Evolutionary conservation across 1,140 invertebrate genomes (phyloP).

Genomic region (Batillaria attramentaria): DNA sequence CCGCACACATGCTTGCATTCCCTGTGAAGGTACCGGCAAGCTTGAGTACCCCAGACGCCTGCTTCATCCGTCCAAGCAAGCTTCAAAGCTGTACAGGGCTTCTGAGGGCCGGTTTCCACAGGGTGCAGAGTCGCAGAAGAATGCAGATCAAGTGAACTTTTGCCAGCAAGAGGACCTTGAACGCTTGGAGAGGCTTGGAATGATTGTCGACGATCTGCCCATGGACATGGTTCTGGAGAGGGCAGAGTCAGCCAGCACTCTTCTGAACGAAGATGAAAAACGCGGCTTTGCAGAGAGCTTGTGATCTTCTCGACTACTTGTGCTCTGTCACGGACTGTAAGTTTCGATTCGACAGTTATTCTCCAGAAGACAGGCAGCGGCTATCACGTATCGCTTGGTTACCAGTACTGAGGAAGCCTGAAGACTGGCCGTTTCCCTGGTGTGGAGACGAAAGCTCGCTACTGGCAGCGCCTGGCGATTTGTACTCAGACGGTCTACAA

Average conservation of each 20-base stretch:
- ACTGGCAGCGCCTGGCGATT: not conserved
- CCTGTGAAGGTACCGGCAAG: not conserved
- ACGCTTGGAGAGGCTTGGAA: slow-evolving; percentile 31
- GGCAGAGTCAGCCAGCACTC: slow-evolving; percentile 2
- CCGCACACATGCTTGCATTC: not conserved
- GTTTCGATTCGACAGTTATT: not conserved
- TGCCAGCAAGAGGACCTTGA: not conserved
- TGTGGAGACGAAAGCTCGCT: not conserved
- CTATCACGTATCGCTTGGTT: slow-evolving; percentile 36
- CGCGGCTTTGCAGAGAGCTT: slow-evolving; percentile 17
- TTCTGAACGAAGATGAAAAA: not conserved
- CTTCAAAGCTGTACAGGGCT: not conserved
- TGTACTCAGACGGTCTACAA: not conserved
- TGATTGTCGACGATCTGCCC: slow-evolving; percentile 32
- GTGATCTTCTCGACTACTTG: slow-evolving; percentile 35
- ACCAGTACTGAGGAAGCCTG: slow-evolving; percentile 35
- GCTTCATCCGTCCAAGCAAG: slow-evolving; percentile 4
- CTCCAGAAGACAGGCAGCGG: slow-evolving; percentile 5
- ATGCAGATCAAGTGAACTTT: not conserved
- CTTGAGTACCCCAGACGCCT: not conserved
- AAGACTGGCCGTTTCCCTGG: slow-evolving; percentile 15
- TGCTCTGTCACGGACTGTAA: not conserved
- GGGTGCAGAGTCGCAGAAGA: not conserved
- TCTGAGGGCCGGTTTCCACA: slow-evolving; percentile 29
- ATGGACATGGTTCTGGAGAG: slow-evolving; percentile 29